Evolutionary conservation across 37 sponge, comb jelly and placozoan genomes (phyloP), one percentile per base, ranked within the genome.

Genomic region (Bolinopsis microptera): DNA sequence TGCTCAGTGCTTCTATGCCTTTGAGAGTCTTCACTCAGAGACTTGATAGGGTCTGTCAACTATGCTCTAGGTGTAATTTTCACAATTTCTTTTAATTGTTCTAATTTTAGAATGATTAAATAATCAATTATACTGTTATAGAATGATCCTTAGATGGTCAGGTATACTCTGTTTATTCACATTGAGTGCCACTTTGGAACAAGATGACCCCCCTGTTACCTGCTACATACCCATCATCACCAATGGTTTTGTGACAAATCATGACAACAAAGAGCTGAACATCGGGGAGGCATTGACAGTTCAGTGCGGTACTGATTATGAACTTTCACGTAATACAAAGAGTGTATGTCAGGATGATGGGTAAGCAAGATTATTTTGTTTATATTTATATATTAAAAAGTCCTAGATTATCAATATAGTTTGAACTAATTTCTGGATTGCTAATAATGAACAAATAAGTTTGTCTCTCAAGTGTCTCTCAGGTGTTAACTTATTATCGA

Each of bases 281-380:
- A 35, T 80, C 32, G 82, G 82, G 35, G 82, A 31, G 8, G 8
- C 82, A 36, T 36, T 80, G 30, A 80, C 82, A 80, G 82, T 80
- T 1, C 35, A 21, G 37, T 80, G 82, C 32, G 82, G 82, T 3
- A 35, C 16, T 30, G 82, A 80, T 30, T 80, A 80, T 80, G 23
- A 80, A 21, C 22, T 80, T 33, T 80, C 82, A 33, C 2, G 23
- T 13, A 23, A 2, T 34, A 3, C 2, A 3, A 8, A 16, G 23
- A 80, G 82, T 22, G 37, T 80, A 30, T 80, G 82, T 22, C 35
- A 27, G 38, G 22, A 27, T 34, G 82, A 80, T 80, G 82, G 82
- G 82, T 80, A 80, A 80, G n/a, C n/a, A n/a, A n/a, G 61, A 18
- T 48, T 48, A 48, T 18, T 5, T 48, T 48, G 13, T 48, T 48